Conservation (phyloP, 2,113 vertebrate genomes). For the Noturus placidus region DNA sequence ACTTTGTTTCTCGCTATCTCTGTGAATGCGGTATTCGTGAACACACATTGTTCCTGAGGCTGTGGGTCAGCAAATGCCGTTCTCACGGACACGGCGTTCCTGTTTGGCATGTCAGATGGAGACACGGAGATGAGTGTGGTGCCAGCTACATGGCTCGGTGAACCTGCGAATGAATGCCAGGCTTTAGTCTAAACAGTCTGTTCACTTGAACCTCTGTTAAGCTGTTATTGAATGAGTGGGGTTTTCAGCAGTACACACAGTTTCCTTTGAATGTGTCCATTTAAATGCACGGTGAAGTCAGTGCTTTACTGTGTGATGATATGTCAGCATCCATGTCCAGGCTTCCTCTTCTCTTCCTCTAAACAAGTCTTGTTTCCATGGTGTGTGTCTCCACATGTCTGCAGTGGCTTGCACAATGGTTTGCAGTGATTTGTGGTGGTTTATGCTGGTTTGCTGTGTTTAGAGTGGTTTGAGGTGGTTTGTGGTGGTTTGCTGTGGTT, state of each 20-base stretch:
- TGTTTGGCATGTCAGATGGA: constrained; percentile 36
- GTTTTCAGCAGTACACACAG: too few species aligned
- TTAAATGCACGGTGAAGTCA: background rate
- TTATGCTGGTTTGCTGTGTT: background rate
- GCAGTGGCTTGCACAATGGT: background rate
- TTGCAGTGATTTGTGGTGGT: background rate
- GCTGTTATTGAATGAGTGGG: background rate
- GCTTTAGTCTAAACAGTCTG: background rate
- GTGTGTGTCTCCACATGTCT: background rate
- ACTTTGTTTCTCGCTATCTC: constrained; percentile 24
- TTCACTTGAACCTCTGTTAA: background rate
- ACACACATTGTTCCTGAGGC: constrained; percentile 24
- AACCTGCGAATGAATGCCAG: constrained; percentile 20
- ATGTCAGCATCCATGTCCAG: background rate
- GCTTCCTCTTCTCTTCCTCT: background rate
- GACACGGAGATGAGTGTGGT: constrained; percentile 13
- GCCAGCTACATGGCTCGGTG: background rate
- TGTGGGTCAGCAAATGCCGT: constrained; percentile 21
- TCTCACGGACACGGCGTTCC: constrained; percentile 35
- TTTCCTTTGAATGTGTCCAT: background rate
- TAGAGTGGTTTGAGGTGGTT: background rate
- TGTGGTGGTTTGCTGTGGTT: background rate
- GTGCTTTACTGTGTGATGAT: background rate
- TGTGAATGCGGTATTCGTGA: constrained; percentile 17
- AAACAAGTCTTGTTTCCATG: background rate